Evolutionary conservation across 2,888 invertebrate species (phyloP).

Genomic region (Drosophila nr. perissopoda): DNA sequence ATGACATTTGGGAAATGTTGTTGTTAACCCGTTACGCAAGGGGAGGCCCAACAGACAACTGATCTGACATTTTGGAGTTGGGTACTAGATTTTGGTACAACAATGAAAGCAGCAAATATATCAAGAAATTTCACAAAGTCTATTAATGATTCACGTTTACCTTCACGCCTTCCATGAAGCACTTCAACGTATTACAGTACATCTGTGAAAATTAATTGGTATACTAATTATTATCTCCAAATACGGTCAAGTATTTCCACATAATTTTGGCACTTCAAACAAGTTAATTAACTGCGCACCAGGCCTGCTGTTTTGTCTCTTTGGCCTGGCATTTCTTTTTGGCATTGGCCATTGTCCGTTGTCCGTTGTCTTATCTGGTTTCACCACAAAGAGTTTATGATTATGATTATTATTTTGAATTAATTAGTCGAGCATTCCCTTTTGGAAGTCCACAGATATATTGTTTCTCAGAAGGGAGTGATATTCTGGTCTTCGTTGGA

Average conservation of each 20-base stretch:
- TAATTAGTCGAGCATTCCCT: not conserved
- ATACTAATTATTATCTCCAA: conserved; percentile 34
- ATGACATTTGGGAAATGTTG: conserved; percentile 49
- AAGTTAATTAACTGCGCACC: conserved; percentile 30
- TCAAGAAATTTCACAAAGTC: not conserved
- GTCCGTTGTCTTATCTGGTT: conserved; percentile 18
- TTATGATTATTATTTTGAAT: not conserved
- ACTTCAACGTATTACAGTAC: conserved; percentile 20
- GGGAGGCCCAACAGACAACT: conserved; percentile 7
- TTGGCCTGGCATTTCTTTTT: conserved; percentile 28
- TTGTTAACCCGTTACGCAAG: conserved; percentile 51
- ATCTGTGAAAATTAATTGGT: conserved; percentile 44
- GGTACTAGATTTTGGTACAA: not conserved
- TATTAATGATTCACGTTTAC: not conserved
- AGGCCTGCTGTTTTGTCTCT: conserved; percentile 19
- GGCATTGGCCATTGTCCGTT: conserved; percentile 16
- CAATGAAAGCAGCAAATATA: not conserved
- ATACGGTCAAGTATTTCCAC: conserved; percentile 18
- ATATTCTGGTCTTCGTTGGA: not conserved
- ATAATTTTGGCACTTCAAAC: conserved; percentile 40
- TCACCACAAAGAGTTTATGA: not conserved
- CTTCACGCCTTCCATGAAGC: conserved; percentile 10
- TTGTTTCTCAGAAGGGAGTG: not conserved
- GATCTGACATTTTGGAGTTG: conserved; percentile 34
- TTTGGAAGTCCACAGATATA: not conserved